These are phyloP conservation scores for Phasia obesa DNA, from an alignment of 2,888 invertebrate genomes.

Conservation along the genomic window DNA sequence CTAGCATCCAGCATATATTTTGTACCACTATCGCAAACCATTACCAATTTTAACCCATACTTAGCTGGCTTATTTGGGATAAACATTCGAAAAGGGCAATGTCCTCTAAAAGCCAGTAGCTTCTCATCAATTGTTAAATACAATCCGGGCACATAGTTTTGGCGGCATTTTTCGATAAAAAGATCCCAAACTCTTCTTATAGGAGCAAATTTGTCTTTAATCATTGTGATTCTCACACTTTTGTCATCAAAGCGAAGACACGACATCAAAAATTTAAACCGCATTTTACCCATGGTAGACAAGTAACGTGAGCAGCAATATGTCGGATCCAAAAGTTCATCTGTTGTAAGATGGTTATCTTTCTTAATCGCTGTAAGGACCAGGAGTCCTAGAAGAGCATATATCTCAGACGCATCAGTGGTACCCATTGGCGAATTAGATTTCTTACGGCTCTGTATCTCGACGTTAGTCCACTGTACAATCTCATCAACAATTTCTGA, in stretches of 20 bases:
- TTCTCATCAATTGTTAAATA: background rate
- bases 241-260: slow-evolving; percentile 51
- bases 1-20: too few relatives aligned
- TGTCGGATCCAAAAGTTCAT: slow-evolving; percentile 50
- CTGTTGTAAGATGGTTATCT: slow-evolving; percentile 47
- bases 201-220: slow-evolving; percentile 50
- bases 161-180: slow-evolving; percentile 60
- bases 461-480: too few relatives aligned
- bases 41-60: too few relatives aligned
- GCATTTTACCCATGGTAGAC: slow-evolving; percentile 54
- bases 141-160: slow-evolving; percentile 54
- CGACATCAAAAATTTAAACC: slow-evolving; percentile 43
- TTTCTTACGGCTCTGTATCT: too few relatives aligned
- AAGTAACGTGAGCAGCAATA: slow-evolving; percentile 54
- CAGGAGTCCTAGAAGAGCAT: too few relatives aligned
- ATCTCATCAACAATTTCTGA: too few relatives aligned
- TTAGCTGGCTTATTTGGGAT: too few relatives aligned
- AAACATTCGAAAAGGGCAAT: background rate
- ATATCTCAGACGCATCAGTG: too few relatives aligned
- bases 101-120: background rate
- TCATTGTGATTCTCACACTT: slow-evolving; percentile 20
- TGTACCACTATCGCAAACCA: too few relatives aligned
- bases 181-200: slow-evolving; percentile 55
- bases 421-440: too few relatives aligned
- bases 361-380: slow-evolving; percentile 49